Conservation (phyloP, 2,888 invertebrate species). For the Cactoblastis cactorum region DNA sequence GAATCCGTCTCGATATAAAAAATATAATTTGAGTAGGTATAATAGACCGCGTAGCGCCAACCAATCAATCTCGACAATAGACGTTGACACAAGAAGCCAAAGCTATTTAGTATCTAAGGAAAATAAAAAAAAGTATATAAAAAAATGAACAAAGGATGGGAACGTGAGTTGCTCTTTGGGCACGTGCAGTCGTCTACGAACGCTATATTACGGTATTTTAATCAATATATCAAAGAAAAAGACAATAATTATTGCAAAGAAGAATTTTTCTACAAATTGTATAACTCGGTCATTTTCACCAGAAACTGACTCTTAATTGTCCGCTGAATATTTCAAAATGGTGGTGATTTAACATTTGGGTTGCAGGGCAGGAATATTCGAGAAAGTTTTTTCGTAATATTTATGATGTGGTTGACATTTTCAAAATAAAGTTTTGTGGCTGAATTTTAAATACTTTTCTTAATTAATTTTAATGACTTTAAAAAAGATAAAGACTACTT, state of each 20-base stretch:
- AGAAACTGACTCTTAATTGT: slow-evolving; percentile 1
- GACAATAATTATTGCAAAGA: slow-evolving; percentile 17
- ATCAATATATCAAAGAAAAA: slow-evolving; percentile 24
- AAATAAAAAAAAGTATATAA: slow-evolving; percentile 40
- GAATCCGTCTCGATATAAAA: slow-evolving; percentile 32
- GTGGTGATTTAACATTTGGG: slow-evolving; percentile 1
- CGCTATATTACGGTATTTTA: slow-evolving; percentile 33
- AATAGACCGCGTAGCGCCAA: slow-evolving; percentile 42
- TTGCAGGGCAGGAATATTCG: slow-evolving; percentile 5
- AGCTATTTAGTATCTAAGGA: slow-evolving; percentile 42
- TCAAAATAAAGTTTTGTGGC: not conserved
- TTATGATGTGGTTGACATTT: not conserved
- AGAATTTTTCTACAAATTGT: slow-evolving; percentile 18
- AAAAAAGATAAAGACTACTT: too few relatives aligned
- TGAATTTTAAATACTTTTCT: too few relatives aligned
- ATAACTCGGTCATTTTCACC: not conserved
- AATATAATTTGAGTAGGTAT: slow-evolving; percentile 40
- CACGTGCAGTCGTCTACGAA: slow-evolving; percentile 41
- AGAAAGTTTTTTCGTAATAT: slow-evolving; percentile 4
- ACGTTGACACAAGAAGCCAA: slow-evolving; percentile 44
- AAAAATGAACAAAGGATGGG: slow-evolving; percentile 53
- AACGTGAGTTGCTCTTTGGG: slow-evolving; percentile 52
- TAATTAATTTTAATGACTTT: too few relatives aligned
- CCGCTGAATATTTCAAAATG: slow-evolving; percentile 2
- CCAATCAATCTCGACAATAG: slow-evolving; percentile 57